Evolutionary conservation across 2,888 invertebrate species (phyloP), one percentile per base, ranked within the genome.

Genomic region (Ochropleura plecta): DNA sequence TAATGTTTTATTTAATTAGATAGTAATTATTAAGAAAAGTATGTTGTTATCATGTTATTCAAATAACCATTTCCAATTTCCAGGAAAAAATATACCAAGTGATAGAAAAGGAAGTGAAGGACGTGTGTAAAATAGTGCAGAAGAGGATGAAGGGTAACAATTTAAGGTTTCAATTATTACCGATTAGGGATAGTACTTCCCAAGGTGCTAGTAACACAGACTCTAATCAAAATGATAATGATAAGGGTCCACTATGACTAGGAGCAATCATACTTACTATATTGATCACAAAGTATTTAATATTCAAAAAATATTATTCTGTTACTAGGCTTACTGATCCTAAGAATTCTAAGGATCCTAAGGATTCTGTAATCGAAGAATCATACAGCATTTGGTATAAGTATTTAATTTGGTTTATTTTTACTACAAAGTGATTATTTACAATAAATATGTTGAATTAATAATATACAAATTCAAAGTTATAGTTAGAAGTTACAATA

Each of bases 91-190:
- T 98, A 74, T 97, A 96, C 85, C 93, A 95, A 70, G 88, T 95
- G 18, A 96, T 98, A 81, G 97, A 97, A 89, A 92, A 91, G 51
- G 93, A 97, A 70, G 92, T 97, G 72, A 97, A 97, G 83, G 89
- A 93, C 73, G 83, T 93, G 46, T 97, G 97, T 0, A 97, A 96
- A 92, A 93, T 98, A 75, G 95, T 97, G 0, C 98, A 98, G 86
- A 98, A 97, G 90, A 95, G 97, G 64, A 91, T 89, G 10, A 98
- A 97, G 92, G 97, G 97, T 44, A 96, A 94, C 65, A 96, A 96
- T 81, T 92, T 98, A 30, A 97, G 97, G 89, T 98, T 98, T 90
- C 97, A 97, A 90, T 95, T 98, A 82, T 75, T 97, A 14, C 98
- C 98, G 4, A 69, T 91, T 40, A 92, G 90, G 78, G 88, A 92